Evolutionary conservation across 1,140 invertebrate genomes (phyloP).

Genomic region (Lysiphlebus fabarum): DNA sequence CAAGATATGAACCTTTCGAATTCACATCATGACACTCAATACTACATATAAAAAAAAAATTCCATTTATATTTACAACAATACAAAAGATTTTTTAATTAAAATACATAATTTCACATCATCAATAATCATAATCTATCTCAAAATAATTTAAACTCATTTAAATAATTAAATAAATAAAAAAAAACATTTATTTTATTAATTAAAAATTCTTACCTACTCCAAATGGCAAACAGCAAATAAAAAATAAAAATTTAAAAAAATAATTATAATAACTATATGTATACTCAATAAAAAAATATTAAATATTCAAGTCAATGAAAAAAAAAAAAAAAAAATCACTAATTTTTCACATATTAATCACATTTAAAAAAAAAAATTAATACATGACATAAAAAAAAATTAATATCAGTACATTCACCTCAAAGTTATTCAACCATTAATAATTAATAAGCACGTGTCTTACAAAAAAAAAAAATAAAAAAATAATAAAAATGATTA

Average conservation of each 20-base stretch:
- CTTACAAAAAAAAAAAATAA: not conserved
- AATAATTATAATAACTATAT: too few relatives aligned
- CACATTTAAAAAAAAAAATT: not conserved
- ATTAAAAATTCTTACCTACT: not conserved
- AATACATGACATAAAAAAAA: too few relatives aligned
- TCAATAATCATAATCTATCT: not conserved
- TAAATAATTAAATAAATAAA: not conserved
- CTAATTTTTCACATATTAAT: not conserved
- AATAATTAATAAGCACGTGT: conserved; percentile 13
- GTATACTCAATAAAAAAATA: too few relatives aligned
- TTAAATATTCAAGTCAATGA: too few relatives aligned
- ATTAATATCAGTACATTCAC: conserved; percentile 12
- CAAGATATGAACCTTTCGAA: too few relatives aligned
- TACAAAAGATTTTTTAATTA: too few relatives aligned
- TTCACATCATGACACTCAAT: too few relatives aligned
- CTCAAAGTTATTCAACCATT: conserved; percentile 9
- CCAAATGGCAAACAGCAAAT: not conserved
- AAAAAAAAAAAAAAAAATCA: not conserved
- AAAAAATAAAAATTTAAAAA: not conserved
- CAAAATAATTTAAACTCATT: not conserved
- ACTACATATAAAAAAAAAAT: too few relatives aligned
- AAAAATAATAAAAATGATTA: not conserved
- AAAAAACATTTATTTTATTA: not conserved
- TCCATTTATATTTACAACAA: too few relatives aligned
- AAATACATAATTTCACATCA: too few relatives aligned